These are phyloP conservation scores for Toxonevra muliebris DNA, from an alignment of 2,888 invertebrate genomes.

Conservation along the genomic window DNA sequence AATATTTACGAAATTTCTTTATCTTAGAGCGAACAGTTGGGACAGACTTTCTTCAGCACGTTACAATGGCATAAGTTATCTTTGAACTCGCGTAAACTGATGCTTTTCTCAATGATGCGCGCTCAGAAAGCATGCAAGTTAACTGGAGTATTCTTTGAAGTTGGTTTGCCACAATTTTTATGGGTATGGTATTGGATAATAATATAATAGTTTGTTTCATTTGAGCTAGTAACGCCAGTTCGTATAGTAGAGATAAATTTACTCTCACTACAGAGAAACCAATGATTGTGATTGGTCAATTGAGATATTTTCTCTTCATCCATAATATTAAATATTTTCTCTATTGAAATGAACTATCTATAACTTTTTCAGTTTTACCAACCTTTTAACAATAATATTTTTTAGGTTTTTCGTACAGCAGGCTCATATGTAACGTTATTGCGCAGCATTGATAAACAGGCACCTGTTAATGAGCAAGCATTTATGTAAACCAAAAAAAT, in stretches of 20 bases:
- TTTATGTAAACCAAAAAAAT: neutral
- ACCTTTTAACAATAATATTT: neutral
- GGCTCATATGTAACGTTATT: slow-evolving; percentile 38
- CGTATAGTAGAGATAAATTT: too few species aligned
- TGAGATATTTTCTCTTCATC: too few species aligned
- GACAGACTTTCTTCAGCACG: slow-evolving; percentile 21
- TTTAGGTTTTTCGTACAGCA: slow-evolving; percentile 38
- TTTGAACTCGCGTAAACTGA: slow-evolving; percentile 22
- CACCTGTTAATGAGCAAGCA: neutral
- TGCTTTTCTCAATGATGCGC: slow-evolving; percentile 34
- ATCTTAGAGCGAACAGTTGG: slow-evolving; percentile 29
- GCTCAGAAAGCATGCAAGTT: slow-evolving; percentile 32
- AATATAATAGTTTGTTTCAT: neutral
- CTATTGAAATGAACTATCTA: too few species aligned
- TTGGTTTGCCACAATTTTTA: slow-evolving; percentile 28
- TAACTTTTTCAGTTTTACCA: too few species aligned
- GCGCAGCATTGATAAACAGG: slow-evolving; percentile 32
- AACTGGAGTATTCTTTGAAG: slow-evolving; percentile 33
- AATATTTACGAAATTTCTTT: neutral
- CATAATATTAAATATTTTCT: too few species aligned
- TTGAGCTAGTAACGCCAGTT: neutral
- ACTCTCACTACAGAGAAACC: too few species aligned
- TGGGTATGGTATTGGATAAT: slow-evolving; percentile 27
- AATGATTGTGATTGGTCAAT: too few species aligned
- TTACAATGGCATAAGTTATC: slow-evolving; percentile 29